A percentile compares a stretch with the other conserved stretches of the same genome.
Conservation (phyloP, 2,113 vertebrate species). For the Vulpes ferrilata region DNA sequence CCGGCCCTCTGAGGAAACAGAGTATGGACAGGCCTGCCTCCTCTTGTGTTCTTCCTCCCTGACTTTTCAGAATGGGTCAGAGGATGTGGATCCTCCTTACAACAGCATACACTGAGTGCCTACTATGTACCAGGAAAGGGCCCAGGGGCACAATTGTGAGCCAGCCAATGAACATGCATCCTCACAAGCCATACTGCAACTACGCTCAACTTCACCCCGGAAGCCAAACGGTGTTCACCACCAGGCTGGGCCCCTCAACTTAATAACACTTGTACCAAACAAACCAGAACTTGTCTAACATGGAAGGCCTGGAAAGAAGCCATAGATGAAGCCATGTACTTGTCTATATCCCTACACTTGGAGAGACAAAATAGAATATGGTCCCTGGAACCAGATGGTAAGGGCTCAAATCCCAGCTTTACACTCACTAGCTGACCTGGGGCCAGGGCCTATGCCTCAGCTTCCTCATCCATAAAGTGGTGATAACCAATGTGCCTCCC, state of each 20-base stretch:
- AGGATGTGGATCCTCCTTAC: neutral
- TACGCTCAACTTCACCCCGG: neutral
- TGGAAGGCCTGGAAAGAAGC: rapidly evolving
- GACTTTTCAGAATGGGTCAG: neutral
- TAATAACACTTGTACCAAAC: neutral
- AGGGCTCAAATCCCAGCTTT: neutral
- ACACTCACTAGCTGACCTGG: neutral
- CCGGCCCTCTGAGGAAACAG: rapidly evolving
- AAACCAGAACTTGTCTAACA: neutral
- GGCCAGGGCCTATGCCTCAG: neutral
- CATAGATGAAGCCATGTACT: neutral
- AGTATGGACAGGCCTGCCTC: neutral
- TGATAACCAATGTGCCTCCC: neutral
- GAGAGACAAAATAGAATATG: neutral
- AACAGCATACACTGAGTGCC: neutral
- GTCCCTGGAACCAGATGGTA: neutral
- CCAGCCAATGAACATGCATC: neutral
- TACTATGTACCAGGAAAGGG: no score
- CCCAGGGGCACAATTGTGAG: neutral
- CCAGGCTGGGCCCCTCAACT: neutral
- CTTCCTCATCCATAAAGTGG: neutral
- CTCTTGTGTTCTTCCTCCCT: neutral
- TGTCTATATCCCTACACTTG: neutral
- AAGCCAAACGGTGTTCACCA: neutral
- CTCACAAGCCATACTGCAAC: neutral